These are phyloP conservation scores for Cromileptes altivelis DNA, from an alignment of 2,113 vertebrate species.

Conservation along the genomic window DNA sequence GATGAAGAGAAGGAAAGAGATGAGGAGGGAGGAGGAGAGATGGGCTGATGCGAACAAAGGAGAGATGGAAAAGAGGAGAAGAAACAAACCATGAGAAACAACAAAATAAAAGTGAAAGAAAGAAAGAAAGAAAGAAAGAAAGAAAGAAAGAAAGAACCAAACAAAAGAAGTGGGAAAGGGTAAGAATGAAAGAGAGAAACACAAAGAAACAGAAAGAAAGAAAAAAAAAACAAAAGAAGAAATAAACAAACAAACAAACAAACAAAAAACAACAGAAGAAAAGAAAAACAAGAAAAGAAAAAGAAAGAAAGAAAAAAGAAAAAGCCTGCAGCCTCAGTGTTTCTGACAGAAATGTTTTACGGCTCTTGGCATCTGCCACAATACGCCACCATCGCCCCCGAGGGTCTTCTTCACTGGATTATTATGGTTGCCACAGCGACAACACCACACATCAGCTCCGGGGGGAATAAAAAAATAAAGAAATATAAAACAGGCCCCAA, in stretches of 20 bases:
- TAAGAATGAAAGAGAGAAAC: no score
- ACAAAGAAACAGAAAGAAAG: no score
- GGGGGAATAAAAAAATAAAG: slow-evolving; percentile 18
- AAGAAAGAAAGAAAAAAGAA: background rate
- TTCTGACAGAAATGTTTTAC: slow-evolving; percentile 58
- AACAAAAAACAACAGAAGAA: no score
- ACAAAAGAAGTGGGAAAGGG: no score
- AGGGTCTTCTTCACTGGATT: slow-evolving; percentile 47
- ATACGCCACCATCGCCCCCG: slow-evolving; percentile 41
- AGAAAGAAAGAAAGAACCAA: no score
- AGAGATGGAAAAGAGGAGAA: background rate
- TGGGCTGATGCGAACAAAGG: background rate
- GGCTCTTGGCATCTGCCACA: slow-evolving; percentile 68
- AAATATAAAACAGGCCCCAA: slow-evolving; percentile 3
- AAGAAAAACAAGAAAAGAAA: background rate
- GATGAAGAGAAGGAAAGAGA: background rate
- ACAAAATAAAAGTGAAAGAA: background rate
- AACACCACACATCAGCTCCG: slow-evolving; percentile 14
- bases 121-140: no score
- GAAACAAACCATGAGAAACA: background rate
- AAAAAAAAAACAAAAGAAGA: no score
- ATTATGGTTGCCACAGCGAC: slow-evolving; percentile 53
- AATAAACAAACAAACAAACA: no score
- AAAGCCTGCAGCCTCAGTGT: background rate
- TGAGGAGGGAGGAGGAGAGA: background rate